Base-by-base conservation (phyloP, 2,888 invertebrate species). In the Troides aeacus region DNA sequence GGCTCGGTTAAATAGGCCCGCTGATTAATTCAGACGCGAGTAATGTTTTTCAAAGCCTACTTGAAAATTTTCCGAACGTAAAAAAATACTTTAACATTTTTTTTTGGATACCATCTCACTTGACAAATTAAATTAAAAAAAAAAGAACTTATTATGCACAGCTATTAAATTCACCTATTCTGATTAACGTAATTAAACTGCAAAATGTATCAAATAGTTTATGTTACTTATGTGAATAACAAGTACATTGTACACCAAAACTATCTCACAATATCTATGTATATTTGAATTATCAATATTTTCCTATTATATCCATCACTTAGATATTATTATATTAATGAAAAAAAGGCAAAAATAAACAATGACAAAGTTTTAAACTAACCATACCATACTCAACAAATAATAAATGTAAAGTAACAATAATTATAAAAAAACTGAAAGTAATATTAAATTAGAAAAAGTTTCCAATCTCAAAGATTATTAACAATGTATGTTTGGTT, bases 1-100 rank as follows among this genome's bases (percentile, higher is more conserved):
- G 58, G 46, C 70, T 68, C 64, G 71, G 62, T 72, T 72, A 75
- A 75, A 74, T 74, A 74, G 73, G 66, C 69, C 60, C 63, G 60
- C 63, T 68, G 65, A 69, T 71, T 71, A 66, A 71, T 71, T 66
- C 64, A 60, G 53, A 70, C 42, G 59, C 64, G 57, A 69, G 66
- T 63, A 63, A 70, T 56, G 58, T 62, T 65, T 65, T 62, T 59
- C 57, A 65, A 69, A 65, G 62, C 57, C 53, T 59, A 57, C 59
- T 64, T 65, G 53, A 68, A 65, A 56, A 10, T 39, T 36, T 59
- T 69, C 39, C 57, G 63, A 63, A 61, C 24, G n/a, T 50, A 39
- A 70, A 62, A 65, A 59, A 53, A 39, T 57, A 58, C 53, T 36
- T 61, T 8, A 7, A 4, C 23, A 58, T 23, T 30, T 57, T 50